phyloP scores from a whole-genome alignment of 2,797 vertebrate species.

The Muscicapa comitata region DNA sequence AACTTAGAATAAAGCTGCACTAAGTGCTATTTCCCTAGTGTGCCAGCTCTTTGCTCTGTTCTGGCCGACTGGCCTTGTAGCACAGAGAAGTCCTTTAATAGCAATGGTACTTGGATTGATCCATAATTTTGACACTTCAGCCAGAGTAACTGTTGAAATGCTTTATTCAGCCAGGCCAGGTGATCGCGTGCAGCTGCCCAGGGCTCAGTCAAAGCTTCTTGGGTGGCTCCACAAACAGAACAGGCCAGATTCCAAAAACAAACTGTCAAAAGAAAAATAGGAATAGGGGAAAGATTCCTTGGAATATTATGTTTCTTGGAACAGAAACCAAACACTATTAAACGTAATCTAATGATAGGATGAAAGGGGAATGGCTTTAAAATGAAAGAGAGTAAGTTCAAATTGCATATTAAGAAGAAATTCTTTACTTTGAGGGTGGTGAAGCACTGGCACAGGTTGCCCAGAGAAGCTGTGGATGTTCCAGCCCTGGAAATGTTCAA shows the following conservation, averaged over 20 bases:
- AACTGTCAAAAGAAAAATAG: conserved; percentile 79
- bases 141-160: conserved; percentile 27
- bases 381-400: neutral
- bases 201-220: conserved; percentile 82
- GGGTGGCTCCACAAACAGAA: conserved; percentile 86
- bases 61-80: neutral
- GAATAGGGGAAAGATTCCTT: neutral
- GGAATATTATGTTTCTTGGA: neutral
- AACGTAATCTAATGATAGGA: neutral
- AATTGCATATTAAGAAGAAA: neutral
- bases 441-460: neutral
- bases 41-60: conserved; percentile 19
- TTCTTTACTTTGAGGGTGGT: neutral
- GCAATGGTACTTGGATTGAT: neutral
- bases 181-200: neutral
- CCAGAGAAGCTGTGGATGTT: neutral
- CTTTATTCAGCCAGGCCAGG: conserved; percentile 31
- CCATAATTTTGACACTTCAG: conserved; percentile 31
- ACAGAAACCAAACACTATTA: neutral
- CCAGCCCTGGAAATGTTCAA: neutral
- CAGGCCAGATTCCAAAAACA: conserved; percentile 91
- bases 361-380: neutral
- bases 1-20: conserved; percentile 41
- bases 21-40: neutral
- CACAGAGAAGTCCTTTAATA: conserved; percentile 26